Conservation (phyloP, 2,797 vertebrate species). For the Coregonus ussuriensis region DNA sequence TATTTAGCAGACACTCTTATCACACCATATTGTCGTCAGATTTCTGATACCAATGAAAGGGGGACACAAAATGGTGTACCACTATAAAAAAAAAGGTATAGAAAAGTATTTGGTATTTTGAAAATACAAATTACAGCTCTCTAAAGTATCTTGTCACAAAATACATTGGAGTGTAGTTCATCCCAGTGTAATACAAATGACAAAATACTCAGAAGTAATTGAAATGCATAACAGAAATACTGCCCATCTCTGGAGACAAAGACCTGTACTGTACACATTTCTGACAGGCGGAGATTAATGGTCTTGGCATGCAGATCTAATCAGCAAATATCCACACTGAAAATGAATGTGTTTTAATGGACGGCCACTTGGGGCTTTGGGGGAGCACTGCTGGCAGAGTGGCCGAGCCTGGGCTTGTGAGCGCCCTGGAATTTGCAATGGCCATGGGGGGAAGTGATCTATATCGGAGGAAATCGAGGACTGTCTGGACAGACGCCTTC, state of each 20-base stretch:
- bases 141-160: too few species aligned
- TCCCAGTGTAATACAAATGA: too few species aligned
- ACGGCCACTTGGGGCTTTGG: neutral
- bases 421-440: neutral
- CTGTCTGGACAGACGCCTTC: neutral
- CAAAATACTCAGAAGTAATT: too few species aligned
- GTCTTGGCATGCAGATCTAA: neutral
- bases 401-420: neutral
- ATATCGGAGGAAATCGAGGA: conserved; percentile 17
- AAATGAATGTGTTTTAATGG: neutral
- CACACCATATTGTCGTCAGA: too few species aligned
- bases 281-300: neutral
- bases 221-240: too few species aligned
- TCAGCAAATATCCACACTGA: neutral
- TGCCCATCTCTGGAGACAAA: neutral
- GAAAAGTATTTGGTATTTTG: too few species aligned
- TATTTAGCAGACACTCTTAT: too few species aligned
- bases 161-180: too few species aligned
- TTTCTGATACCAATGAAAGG: too few species aligned
- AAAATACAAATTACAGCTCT: too few species aligned
- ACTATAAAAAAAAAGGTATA: too few species aligned
- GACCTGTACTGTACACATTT: neutral
- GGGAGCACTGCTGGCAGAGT: neutral
- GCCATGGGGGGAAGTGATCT: neutral
- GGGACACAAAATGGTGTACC: too few species aligned